A percentile compares a stretch with the other conserved stretches of the same genome.
phyloP scores from a whole-genome alignment of 1,140 invertebrate genomes.

The Temnothorax longispinosus region DNA sequence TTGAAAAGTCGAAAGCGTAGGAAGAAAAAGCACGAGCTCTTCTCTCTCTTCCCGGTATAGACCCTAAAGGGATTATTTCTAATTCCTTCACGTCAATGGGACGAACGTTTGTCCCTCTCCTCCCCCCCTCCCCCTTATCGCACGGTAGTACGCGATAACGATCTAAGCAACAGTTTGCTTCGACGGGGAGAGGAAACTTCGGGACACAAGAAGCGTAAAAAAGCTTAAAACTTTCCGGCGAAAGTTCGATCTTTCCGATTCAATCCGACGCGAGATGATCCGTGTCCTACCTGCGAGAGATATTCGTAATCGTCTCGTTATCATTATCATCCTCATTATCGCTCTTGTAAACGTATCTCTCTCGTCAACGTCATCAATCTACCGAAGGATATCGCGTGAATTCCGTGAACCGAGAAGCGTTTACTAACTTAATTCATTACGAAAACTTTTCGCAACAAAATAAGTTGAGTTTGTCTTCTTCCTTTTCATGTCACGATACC shows the following conservation, averaged over 20 bases:
- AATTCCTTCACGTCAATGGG: conserved; percentile 68
- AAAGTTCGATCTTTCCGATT: conserved; percentile 70
- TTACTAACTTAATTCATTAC: conserved; percentile 32
- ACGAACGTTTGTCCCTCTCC: conserved; percentile 7
- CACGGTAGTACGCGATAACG: conserved; percentile 73
- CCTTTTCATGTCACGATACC: background rate
- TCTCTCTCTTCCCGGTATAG: background rate
- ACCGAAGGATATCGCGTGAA: background rate
- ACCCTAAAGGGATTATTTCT: conserved; percentile 71
- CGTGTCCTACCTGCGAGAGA: background rate
- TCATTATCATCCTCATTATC: conserved; percentile 20
- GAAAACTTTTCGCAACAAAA: conserved; percentile 25
- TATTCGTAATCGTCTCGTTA: conserved; percentile 1
- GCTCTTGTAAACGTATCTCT: background rate
- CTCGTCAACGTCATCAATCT: background rate
- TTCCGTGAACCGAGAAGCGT: background rate
- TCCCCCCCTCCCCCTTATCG: conserved; percentile 65
- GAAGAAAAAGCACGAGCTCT: conserved; percentile 36
- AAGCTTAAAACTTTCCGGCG: conserved; percentile 71
- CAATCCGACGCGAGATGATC: conserved; percentile 38
- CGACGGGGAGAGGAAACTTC: conserved; percentile 68
- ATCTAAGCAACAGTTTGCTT: conserved; percentile 81
- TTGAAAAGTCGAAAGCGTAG: conserved; percentile 64
- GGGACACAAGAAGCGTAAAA: conserved; percentile 68
- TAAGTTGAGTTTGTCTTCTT: background rate